phyloP scores from a whole-genome alignment of 2,113 vertebrate species.

The Rhinolophus sinicus region DNA sequence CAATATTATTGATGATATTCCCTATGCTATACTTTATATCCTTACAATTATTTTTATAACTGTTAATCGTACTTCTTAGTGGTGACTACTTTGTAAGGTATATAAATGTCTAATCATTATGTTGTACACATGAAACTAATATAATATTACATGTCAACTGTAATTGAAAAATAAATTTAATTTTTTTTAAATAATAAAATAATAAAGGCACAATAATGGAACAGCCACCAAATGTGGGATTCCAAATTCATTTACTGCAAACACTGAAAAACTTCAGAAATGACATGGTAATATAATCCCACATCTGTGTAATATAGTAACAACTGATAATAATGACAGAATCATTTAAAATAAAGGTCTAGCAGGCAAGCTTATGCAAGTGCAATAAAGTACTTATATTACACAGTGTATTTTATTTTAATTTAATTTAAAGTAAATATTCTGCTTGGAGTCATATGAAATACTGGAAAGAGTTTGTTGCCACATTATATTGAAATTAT shows the following conservation, averaged over 20 bases:
- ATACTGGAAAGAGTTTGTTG: neutral
- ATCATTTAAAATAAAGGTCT: neutral
- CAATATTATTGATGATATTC: no score
- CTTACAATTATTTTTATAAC: neutral
- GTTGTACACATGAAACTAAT: neutral
- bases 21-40: neutral
- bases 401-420: neutral
- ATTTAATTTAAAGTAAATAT: conserved; percentile 27
- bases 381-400: neutral
- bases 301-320: neutral
- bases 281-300: neutral
- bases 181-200: neutral
- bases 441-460: neutral
- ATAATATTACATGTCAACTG: neutral
- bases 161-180: neutral
- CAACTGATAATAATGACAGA: neutral
- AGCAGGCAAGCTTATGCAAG: conserved; percentile 4
- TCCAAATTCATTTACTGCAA: neutral
- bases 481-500: neutral
- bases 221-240: neutral
- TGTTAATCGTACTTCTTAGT: neutral
- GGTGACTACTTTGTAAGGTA: neutral
- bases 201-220: neutral
- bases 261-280: neutral
- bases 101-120: neutral